phyloP scores from a whole-genome alignment of 1,140 invertebrate genomes.

The Drosophila hydei region DNA sequence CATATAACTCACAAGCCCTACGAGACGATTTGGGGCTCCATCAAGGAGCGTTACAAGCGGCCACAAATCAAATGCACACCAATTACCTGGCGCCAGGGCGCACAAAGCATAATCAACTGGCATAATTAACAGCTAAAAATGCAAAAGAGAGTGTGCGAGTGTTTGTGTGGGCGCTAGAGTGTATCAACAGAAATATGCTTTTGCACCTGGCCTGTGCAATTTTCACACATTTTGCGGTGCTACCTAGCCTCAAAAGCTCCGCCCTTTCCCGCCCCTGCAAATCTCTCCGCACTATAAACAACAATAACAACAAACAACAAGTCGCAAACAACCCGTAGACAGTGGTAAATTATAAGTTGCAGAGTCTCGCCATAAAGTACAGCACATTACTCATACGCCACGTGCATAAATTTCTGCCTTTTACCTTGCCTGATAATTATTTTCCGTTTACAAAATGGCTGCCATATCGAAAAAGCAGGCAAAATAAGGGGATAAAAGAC shows the following conservation, averaged over 20 bases:
- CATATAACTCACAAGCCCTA: no score
- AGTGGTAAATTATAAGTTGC: conserved; percentile 79
- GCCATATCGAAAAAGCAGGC: conserved; percentile 22
- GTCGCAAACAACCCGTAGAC: conserved; percentile 70
- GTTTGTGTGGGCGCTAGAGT: conserved; percentile 30
- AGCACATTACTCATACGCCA: conserved; percentile 77
- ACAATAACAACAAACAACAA: conserved; percentile 57
- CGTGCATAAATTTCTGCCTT: conserved; percentile 69
- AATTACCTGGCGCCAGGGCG: conserved; percentile 78
- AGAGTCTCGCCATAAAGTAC: conserved; percentile 65
- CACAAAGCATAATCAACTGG: conserved; percentile 79
- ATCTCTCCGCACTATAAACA: conserved; percentile 23
- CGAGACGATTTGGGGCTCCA: conserved; percentile 36
- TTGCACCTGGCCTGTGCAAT: conserved; percentile 62
- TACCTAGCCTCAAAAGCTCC: neutral
- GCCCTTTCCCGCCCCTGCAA: conserved; percentile 13
- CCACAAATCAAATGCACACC: conserved; percentile 81
- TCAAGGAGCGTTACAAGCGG: conserved; percentile 68
- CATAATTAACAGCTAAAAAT: conserved; percentile 82
- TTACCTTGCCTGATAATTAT: conserved; percentile 66
- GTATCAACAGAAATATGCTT: conserved; percentile 75
- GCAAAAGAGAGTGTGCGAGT: conserved; percentile 39
- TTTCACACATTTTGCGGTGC: conserved; percentile 77
- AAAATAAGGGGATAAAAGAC: neutral
- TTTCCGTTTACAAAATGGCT: conserved; percentile 79